Percentiles rank a stretch among this genome's conserved stretches.
These are phyloP conservation scores for Leucoptera coffeella DNA, from an alignment of 2,888 invertebrate species.

Conservation along the genomic window DNA sequence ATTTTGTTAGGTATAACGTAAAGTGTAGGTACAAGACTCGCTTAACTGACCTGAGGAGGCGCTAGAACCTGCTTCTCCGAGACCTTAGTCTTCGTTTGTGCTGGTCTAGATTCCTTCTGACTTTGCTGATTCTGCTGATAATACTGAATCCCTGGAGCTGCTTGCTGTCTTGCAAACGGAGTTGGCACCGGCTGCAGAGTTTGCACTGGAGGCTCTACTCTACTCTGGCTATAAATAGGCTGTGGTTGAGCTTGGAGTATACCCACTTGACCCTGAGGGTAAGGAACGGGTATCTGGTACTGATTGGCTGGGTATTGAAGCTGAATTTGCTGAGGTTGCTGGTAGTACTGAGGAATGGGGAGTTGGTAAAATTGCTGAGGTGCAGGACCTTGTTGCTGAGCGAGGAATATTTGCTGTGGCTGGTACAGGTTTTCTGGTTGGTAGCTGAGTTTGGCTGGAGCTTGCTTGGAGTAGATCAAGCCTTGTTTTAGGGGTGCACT, in stretches of 20 bases:
- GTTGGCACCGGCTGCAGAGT: background rate
- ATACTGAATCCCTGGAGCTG: background rate
- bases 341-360: background rate
- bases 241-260: background rate
- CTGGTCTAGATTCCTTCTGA: constrained; percentile 4
- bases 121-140: constrained; percentile 5
- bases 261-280: background rate
- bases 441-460: constrained; percentile 1
- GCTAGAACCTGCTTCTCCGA: constrained; percentile 3
- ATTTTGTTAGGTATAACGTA: too few relatives aligned
- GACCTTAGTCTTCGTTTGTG: constrained; percentile 6
- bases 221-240: too few relatives aligned
- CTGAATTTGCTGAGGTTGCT: background rate
- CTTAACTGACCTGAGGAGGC: constrained; percentile 4
- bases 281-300: background rate
- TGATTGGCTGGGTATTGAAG: background rate
- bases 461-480: constrained; percentile 1
- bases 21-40: background rate
- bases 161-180: background rate
- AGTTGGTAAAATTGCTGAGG: constrained; percentile 1
- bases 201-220: too few relatives aligned
- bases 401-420: background rate
- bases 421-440: background rate
- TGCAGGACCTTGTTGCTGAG: constrained; percentile 1
- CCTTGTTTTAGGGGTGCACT: background rate